Conservation (phyloP, 2,888 invertebrate genomes). For the Cynaeus angustus region DNA sequence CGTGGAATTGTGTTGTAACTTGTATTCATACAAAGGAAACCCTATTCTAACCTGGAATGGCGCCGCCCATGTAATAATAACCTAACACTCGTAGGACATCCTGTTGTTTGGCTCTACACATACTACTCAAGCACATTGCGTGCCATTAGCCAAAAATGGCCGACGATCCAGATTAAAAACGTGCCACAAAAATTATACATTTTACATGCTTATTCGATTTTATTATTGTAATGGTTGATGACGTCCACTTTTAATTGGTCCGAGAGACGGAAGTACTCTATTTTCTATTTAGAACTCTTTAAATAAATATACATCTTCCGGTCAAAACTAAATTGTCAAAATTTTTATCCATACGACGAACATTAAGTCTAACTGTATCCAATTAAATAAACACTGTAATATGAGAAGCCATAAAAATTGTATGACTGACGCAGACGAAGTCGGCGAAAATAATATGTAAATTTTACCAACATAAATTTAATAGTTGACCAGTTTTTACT, state of each 20-base stretch:
- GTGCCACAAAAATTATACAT: conserved; percentile 3
- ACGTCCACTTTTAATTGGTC: conserved; percentile 29
- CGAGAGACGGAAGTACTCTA: conserved; percentile 26
- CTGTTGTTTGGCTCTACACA: conserved; percentile 50
- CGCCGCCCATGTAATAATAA: conserved; percentile 54
- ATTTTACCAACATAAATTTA: conserved; percentile 4
- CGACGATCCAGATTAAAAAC: conserved; percentile 16
- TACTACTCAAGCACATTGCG: conserved; percentile 43
- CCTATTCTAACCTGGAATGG: conserved; percentile 50
- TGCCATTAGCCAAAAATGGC: conserved; percentile 47
- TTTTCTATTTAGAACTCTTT: conserved; percentile 39
- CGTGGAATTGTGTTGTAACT: conserved; percentile 51
- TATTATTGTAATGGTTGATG: conserved; percentile 17
- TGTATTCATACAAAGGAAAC: conserved; percentile 48
- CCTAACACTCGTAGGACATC: conserved; percentile 52
- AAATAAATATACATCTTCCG: conserved; percentile 37
- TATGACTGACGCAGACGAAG: background rate
- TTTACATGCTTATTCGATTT: conserved; percentile 8
- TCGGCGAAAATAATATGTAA: background rate
- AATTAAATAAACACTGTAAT: conserved; percentile 8
- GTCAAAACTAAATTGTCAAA: background rate
- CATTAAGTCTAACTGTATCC: background rate
- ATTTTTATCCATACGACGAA: background rate
- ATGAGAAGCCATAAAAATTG: conserved; percentile 8
- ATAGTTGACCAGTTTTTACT: background rate